Base-by-base conservation (phyloP, 2,113 vertebrate species). In the Carassius auratus region DNA sequence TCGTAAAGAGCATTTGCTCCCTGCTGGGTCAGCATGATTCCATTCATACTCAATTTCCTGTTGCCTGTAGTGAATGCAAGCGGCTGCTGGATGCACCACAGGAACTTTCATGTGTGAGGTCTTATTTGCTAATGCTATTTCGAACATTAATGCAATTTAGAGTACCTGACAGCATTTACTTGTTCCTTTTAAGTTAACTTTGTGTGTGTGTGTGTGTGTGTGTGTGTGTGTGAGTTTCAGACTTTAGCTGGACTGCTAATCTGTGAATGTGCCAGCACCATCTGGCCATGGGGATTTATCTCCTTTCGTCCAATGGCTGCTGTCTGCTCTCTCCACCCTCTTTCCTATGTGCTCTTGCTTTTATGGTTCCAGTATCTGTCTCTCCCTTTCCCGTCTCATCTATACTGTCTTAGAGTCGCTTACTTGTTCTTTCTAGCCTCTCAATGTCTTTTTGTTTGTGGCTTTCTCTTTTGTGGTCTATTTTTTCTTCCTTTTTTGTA, bases 231-330 rank as follows among this genome's bases (percentile, higher is more conserved):
- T 45, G 45, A 55, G 59, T 84, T 85, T 84, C 50, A 73, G 50
- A 23, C 69, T 89, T 86, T 87, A 88, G 84, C 64, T 86, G 62
- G 10, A 38, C 77, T 82, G 61, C 71, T 90, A 87, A 89, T 88
- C 88, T 84, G 78, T 79, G 74, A 89, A 86, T 85, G 88, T 84
- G 86, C 38, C 8, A 86, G 79, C 42, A 83, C 90, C 88, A 89
- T 89, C 88, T 91, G 88, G 62, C 80, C 76, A 9, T 76, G 61
- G 76, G 81, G 74, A 81, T 88, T 86, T 86, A 83, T 84, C 77
- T 68, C 69, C 62, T 59, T 62, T 68, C 33, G 33, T 71, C 86
- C 82, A 85, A 81, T 76, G 81, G 61, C 76, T 79, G 64, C 68
- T 50, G 82, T 85, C 71, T 82, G 23, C 61, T 66, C 84, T 26